Percentiles rank a stretch among this genome's conserved stretches.
phyloP scores from a whole-genome alignment of 2,888 invertebrate genomes.

The Cecidostiba fungosa region DNA sequence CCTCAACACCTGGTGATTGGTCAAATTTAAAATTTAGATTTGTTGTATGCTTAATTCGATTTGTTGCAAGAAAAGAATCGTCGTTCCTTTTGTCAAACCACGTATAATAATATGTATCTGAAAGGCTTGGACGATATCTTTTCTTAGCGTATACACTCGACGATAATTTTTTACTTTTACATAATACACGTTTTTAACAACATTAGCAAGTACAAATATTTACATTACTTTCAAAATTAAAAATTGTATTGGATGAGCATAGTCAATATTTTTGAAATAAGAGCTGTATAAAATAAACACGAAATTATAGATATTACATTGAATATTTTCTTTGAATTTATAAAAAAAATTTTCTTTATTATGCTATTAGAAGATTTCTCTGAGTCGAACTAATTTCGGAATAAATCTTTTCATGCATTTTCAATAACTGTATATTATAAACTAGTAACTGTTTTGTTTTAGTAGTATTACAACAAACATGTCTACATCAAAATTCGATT shows the following conservation, averaged over 20 bases:
- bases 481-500: not conserved
- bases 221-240: constrained; percentile 7
- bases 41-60: not conserved
- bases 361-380: not conserved
- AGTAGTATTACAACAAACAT: not conserved
- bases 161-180: not conserved
- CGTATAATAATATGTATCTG: not conserved
- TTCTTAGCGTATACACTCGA: not conserved
- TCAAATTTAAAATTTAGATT: not conserved
- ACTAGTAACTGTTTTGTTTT: not conserved
- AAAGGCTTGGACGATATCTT: not conserved
- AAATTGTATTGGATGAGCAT: not conserved
- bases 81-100: not conserved
- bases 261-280: no score
- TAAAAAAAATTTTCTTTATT: not conserved
- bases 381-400: not conserved
- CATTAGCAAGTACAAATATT: constrained; percentile 19
- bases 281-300: not conserved
- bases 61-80: not conserved
- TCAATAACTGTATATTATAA: not conserved
- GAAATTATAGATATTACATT: not conserved
- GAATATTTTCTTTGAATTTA: not conserved
- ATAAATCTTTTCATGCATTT: not conserved
- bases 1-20: constrained; percentile 86
- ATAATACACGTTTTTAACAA: not conserved